These are phyloP conservation scores for Phymatocera aterrima DNA, from an alignment of 2,888 invertebrate species.

Conservation along the genomic window DNA sequence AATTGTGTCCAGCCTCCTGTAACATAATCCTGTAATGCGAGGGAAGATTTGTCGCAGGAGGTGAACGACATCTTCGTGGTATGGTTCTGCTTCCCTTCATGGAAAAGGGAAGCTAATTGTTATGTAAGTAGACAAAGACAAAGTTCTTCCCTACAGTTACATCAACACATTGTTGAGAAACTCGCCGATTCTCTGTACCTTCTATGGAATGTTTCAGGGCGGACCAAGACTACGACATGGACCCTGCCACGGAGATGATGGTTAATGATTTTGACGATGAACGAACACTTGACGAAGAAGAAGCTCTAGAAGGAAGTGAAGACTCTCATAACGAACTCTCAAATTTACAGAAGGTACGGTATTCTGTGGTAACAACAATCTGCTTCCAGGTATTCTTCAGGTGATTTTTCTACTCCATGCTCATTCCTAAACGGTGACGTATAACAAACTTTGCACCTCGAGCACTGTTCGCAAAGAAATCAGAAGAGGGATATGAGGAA, in stretches of 20 bases:
- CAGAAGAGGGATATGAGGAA: no score
- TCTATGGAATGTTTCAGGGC: constrained; percentile 58
- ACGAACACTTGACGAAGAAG: constrained; percentile 97
- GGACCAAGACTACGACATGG: constrained; percentile 83
- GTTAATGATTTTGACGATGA: constrained; percentile 99
- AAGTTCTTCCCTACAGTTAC: no score
- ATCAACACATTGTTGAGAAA: neutral
- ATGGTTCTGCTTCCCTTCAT: constrained; percentile 57
- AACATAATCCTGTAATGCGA: constrained; percentile 17
- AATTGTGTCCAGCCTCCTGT: neutral
- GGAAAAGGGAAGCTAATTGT: constrained; percentile 57
- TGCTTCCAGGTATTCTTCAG: no score
- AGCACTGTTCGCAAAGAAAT: no score
- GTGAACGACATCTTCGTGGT: constrained; percentile 54
- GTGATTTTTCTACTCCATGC: no score
- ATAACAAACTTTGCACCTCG: no score
- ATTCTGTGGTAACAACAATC: neutral
- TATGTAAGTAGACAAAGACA: constrained; percentile 25
- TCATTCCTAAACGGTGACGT: no score
- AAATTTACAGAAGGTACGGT: constrained; percentile 85
- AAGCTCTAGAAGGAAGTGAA: constrained; percentile 93
- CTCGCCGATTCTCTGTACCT: neutral
- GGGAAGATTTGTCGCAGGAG: constrained; percentile 24
- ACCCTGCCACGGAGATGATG: constrained; percentile 97
- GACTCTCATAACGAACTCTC: constrained; percentile 93